Evolutionary conservation across 30 jellyfish, hydroid and myxozoan species (phyloP).

Genomic region (Aurelia aurita): DNA sequence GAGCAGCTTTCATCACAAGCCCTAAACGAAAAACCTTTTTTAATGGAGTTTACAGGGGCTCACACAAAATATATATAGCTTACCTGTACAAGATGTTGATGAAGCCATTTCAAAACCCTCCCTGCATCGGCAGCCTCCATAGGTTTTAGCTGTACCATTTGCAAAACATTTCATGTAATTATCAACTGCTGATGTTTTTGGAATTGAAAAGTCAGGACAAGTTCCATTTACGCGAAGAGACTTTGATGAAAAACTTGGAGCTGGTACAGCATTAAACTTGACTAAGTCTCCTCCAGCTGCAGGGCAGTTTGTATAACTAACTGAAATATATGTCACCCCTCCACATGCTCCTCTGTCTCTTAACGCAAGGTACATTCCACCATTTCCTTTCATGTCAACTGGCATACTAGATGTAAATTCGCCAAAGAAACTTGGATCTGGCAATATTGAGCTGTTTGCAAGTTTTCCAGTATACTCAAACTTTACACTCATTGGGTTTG

Average conservation of each 20-base stretch:
- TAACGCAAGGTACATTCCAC: slow-evolving; percentile 48
- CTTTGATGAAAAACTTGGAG: slow-evolving; percentile 34
- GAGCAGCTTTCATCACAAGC: no score
- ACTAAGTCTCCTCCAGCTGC: slow-evolving; percentile 38
- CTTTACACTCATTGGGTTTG: neutral
- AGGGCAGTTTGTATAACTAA: slow-evolving; percentile 59
- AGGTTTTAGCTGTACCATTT: slow-evolving; percentile 65
- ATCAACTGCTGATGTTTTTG: neutral
- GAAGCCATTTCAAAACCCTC: slow-evolving; percentile 48
- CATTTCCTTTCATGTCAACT: slow-evolving; percentile 7
- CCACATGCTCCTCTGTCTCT: slow-evolving; percentile 65
- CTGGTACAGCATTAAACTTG: slow-evolving; percentile 22
- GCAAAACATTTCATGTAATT: slow-evolving; percentile 44
- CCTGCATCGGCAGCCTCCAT: slow-evolving; percentile 77
- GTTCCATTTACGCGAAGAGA: slow-evolving; percentile 22
- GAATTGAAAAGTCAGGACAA: slow-evolving; percentile 46
- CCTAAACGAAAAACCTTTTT: no score
- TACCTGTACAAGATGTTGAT: slow-evolving; percentile 44
- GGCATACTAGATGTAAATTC: neutral
- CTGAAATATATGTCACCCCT: neutral
- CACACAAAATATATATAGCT: neutral
- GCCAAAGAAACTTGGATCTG: neutral
- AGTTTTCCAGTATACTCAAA: slow-evolving; percentile 9
- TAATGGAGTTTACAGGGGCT: no score
- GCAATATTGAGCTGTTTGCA: neutral